Conservation (phyloP, 2,797 vertebrate genomes). For the Novumbra hubbsi region DNA sequence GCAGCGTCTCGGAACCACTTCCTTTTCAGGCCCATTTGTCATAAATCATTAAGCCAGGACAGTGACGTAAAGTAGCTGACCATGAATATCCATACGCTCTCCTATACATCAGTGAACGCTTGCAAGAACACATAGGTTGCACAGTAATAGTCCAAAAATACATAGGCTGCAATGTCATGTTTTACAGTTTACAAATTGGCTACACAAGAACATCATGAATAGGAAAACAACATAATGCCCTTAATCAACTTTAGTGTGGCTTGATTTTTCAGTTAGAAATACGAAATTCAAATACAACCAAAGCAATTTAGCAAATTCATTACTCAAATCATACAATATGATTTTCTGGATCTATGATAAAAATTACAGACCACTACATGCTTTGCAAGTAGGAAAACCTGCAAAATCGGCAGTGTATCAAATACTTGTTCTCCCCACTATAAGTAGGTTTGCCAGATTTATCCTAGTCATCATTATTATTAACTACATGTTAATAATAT, state of each 20-base stretch:
- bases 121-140: not conserved
- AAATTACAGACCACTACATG: no score
- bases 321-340: no score
- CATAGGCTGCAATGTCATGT: not conserved
- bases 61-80: conserved; percentile 47
- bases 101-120: conserved; percentile 12
- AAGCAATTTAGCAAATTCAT: not conserved
- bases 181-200: not conserved
- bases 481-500: no score
- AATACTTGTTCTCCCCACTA: no score
- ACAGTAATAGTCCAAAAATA: not conserved
- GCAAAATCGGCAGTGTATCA: no score
- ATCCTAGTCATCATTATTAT: no score
- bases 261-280: not conserved
- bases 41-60: conserved; percentile 72
- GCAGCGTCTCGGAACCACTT: conserved; percentile 61
- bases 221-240: not conserved
- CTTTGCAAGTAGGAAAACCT: no score
- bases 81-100: conserved; percentile 10
- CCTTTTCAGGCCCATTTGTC: conserved; percentile 61
- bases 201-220: not conserved
- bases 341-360: no score
- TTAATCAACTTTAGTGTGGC: not conserved
- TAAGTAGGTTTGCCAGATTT: no score
- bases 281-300: not conserved